These are phyloP conservation scores for Gymnothorax javanicus DNA, from an alignment of 2,797 vertebrate genomes.

Conservation along the genomic window DNA sequence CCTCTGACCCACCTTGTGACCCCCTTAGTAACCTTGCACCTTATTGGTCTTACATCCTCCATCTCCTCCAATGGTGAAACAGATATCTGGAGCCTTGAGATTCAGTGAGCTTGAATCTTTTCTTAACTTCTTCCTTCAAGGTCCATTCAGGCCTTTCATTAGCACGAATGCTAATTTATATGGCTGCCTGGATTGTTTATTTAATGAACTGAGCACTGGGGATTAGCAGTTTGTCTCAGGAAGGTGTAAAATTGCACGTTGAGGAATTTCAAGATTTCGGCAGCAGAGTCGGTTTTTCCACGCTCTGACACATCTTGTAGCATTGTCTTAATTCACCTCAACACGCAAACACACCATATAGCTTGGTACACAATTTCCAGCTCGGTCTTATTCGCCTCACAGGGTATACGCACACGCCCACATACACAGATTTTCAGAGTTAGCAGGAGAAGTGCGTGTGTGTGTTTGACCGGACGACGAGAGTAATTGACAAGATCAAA, in stretches of 20 bases:
- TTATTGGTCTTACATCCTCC: background rate
- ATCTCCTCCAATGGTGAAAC: background rate
- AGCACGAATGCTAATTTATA: background rate
- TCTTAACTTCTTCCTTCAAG: background rate
- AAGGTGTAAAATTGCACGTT: background rate
- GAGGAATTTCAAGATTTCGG: background rate
- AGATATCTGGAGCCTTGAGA: conserved; percentile 8
- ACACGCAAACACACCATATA: background rate
- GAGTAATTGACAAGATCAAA: background rate
- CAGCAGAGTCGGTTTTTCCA: background rate
- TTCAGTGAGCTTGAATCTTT: background rate
- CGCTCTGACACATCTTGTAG: background rate
- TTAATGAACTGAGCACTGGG: background rate
- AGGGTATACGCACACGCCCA: background rate
- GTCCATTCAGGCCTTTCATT: background rate
- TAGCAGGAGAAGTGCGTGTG: background rate
- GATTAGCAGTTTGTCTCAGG: background rate
- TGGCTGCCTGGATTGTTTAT: background rate
- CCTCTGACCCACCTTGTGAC: background rate
- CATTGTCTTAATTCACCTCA: background rate
- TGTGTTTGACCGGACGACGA: background rate
- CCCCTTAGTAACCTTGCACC: background rate
- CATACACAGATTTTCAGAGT: background rate
- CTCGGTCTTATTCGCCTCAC: too few relatives aligned
- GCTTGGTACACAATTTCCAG: too few relatives aligned